Percentiles rank a stretch among this genome's conserved stretches.
phyloP scores from a whole-genome alignment of 2,797 vertebrate genomes.

The Brachymystax lenok region DNA sequence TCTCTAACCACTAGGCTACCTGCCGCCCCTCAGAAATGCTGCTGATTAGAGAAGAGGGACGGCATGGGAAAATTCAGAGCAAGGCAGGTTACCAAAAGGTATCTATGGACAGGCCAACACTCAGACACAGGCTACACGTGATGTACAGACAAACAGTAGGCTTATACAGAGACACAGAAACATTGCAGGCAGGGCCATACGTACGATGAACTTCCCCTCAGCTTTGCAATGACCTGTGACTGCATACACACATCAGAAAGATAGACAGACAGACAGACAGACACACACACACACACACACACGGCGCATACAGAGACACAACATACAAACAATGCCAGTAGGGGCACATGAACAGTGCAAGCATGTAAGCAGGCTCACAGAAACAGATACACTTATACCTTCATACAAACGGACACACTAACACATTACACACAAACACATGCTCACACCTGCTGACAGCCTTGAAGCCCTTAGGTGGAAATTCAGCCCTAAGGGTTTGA shows the following conservation, averaged over 20 bases:
- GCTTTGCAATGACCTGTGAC: background rate
- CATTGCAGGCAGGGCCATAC: background rate
- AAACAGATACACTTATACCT: background rate
- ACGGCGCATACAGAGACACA: background rate
- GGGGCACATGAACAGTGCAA: background rate
- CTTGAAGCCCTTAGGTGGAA: background rate
- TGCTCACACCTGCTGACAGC: background rate
- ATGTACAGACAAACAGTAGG: background rate
- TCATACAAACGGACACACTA: background rate
- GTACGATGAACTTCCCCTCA: background rate
- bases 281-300: background rate
- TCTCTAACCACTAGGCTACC: too few species aligned
- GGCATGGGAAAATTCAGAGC: constrained; percentile 22
- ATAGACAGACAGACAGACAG: too few species aligned
- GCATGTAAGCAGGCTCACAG: background rate
- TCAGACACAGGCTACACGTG: background rate
- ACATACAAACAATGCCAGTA: background rate
- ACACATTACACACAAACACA: background rate
- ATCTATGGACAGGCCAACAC: background rate
- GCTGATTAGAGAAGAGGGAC: constrained; percentile 20
- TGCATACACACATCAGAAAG: background rate
- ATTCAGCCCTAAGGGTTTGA: background rate
- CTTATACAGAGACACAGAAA: background rate
- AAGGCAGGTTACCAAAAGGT: background rate
- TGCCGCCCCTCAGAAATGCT: constrained; percentile 24